These are phyloP conservation scores for Phragmatobia fuliginosa DNA, from an alignment of 2,888 invertebrate genomes.

Conservation along the genomic window DNA sequence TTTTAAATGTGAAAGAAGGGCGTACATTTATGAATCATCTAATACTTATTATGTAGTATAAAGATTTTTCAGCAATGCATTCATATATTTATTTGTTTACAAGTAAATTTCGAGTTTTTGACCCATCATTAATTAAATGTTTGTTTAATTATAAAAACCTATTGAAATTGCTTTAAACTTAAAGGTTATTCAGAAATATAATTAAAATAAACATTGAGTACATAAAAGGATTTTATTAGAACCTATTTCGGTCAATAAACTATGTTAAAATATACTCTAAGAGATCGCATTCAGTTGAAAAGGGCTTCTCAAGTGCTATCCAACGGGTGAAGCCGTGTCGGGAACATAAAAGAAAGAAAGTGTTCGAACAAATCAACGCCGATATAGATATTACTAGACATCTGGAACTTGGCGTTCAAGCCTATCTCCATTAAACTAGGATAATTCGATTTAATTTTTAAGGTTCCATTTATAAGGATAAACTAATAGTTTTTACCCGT, in stretches of 20 bases:
- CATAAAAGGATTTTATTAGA: neutral
- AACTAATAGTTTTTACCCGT: neutral
- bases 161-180: neutral
- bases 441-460: neutral
- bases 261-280: neutral
- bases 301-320: slow-evolving; percentile 1
- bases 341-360: neutral
- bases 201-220: neutral
- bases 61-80: neutral
- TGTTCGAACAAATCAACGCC: neutral
- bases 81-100: neutral
- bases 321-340: neutral
- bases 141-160: neutral
- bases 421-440: neutral
- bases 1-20: neutral
- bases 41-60: neutral
- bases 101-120: neutral
- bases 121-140: neutral
- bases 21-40: neutral
- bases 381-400: neutral
- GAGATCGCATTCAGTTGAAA: neutral
- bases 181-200: neutral
- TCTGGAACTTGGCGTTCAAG: neutral
- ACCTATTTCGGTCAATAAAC: neutral
- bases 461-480: neutral